A percentile compares a stretch with the other conserved stretches of the same genome.
Conservation (phyloP, 1,140 invertebrate species). For the Drosophila tropicalis region DNA sequence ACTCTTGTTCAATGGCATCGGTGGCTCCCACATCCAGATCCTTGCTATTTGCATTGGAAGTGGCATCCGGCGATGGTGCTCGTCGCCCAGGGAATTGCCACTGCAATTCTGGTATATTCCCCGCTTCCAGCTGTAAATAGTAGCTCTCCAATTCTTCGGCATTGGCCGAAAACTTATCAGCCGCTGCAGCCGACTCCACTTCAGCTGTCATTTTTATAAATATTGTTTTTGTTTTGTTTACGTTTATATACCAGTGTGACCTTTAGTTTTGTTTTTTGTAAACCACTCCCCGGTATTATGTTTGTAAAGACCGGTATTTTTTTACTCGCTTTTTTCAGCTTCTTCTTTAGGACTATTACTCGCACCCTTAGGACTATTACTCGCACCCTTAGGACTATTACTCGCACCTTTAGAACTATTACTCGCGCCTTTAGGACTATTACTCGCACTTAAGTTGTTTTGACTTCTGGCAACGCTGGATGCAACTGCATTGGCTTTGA, state of each 20-base stretch:
- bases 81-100: constrained; percentile 86
- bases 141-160: constrained; percentile 84
- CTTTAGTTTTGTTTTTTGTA: not conserved
- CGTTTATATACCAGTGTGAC: not conserved
- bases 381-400: too few species aligned
- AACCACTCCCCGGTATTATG: too few species aligned
- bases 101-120: constrained; percentile 84
- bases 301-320: too few species aligned
- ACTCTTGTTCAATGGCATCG: constrained; percentile 66
- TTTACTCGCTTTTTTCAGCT: too few species aligned
- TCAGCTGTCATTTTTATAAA: constrained; percentile 54
- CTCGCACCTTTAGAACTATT: too few species aligned
- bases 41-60: constrained; percentile 45
- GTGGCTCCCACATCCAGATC: constrained; percentile 50
- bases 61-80: constrained; percentile 83
- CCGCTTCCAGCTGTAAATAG: constrained; percentile 78
- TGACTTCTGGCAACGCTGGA: constrained; percentile 7
- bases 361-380: too few species aligned
- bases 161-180: constrained; percentile 73
- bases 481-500: constrained; percentile 11
- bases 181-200: constrained; percentile 55
- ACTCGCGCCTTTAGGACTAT: too few species aligned
- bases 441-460: too few species aligned
- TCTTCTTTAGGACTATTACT: too few species aligned
- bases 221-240: not conserved